Evolutionary conservation across 2,888 invertebrate species (phyloP), one percentile per base, ranked within the genome.

Genomic region (Oxystoma pomonae): DNA sequence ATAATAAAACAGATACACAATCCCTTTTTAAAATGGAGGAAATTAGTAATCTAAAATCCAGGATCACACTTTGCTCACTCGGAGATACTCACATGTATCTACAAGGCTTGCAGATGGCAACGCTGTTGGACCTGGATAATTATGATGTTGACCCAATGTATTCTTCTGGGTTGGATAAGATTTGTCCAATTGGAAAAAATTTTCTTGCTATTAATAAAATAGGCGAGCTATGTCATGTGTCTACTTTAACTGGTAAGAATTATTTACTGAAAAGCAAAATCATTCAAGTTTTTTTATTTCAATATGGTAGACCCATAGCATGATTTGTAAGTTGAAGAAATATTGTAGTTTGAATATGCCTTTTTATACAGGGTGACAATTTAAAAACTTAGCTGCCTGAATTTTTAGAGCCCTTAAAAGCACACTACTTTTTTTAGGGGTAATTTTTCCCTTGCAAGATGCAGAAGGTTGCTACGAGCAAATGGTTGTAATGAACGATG

Each of bases 41-140:
- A 35, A 35, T 35, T 22, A 7, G 35, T 35, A 35, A 35, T 35
- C 12, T 35, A 35, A 35, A 16, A n/a, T n/a, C 5, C 16, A 52
- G 57, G 52, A 52, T 35, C 53, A 16, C 19, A 58, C 49, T 19
- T 35, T 56, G 50, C 53, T 53, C n/a, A 19, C 51, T 62, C 61
- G 51, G 49, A 67, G 65, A 58, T 20, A 56, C 17, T 17, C 57
- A n/a, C 9, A 20, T 51, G 35, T 55, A 12, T 20, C 51, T 50
- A 9, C 18, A n/a, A 35, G 35, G 35, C 9, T n/a, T 9, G 16
- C 53, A 51, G 58, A 58, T 20, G 35, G 35, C 20, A 17, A 61
- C 57, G 20, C 2, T 57, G 17, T 19, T 60, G 12, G 62, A 53
- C 18, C 62, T 58, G 49, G 55, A 16, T 5, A 62, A 65, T 64